Base-by-base conservation (phyloP, 1,140 invertebrate species). In the Hesperophylax magnus region DNA sequence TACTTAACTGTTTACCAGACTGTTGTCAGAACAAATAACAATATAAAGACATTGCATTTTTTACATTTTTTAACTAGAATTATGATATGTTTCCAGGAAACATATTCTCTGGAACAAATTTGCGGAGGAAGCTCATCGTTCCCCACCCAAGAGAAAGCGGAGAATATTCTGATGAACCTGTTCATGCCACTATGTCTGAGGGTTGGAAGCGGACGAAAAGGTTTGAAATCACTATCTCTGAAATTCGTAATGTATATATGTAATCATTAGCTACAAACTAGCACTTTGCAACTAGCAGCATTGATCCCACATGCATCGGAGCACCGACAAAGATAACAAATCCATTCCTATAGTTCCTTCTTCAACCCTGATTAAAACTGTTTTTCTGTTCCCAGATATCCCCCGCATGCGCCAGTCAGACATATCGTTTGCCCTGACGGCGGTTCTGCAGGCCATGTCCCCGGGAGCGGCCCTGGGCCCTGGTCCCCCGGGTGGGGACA, bases 121-220 rank as follows among this genome's bases (percentile, higher is more conserved):
- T 98, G 97, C 88, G 97, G 97, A 61, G 95, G 97, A 24, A 94
- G 93, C 69, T 92, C 96, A 3, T 93, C 96, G 84, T 98, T 98
- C 86, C 93, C 95, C n/a, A 94, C 94, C 14, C 94, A 96, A 86
- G 97, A 98, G 78, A 96, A 98, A 87, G 96, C 96, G 11, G 97
- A 99, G 90, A 97, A 96, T 85, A 95, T 99, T 90, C 91, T 99
- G 5, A 95, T 99, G 90, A 98, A 99, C 91, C 92, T 99, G 79
- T 93, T 99, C 53, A 95, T 99, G 90, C 98, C 98, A 2, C 90
- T 99, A 65, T 99, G 98, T 90, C 91, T 99, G 69, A 91, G 97
- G 84, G 96, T 99, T 31, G 98, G 97, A 31, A 96, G 95, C 88
- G 97, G 97, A 65, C 90, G 97, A 80, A 97, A 97, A 93, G 96